These are phyloP conservation scores for Fregetta grallaria DNA, from an alignment of 2,113 vertebrate species.

Conservation along the genomic window DNA sequence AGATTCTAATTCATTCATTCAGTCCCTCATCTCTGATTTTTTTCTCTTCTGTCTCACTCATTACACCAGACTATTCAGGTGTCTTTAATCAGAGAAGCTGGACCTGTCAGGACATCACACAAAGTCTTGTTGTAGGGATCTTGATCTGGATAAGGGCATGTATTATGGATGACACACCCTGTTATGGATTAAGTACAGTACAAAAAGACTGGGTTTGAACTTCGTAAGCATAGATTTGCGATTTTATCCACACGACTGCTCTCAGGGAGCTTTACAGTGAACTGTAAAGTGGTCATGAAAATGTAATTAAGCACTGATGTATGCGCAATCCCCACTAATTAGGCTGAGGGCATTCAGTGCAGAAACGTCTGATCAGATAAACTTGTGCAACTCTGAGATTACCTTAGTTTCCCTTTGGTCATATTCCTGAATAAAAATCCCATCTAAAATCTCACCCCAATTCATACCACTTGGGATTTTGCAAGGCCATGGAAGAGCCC, in stretches of 20 bases:
- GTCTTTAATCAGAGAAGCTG: not conserved
- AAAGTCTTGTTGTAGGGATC: not conserved
- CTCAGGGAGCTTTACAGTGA: not conserved
- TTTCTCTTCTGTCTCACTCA: not conserved
- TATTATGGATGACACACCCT: not conserved
- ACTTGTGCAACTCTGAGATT: not conserved
- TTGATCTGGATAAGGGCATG: not conserved
- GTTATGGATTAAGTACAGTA: not conserved
- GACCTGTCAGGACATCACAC: not conserved
- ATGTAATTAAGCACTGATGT: not conserved
- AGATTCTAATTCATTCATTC: not conserved
- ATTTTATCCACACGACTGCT: not conserved
- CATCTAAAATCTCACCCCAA: not conserved
- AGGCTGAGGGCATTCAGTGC: not conserved
- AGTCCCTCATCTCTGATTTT: not conserved
- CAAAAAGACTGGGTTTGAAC: not conserved
- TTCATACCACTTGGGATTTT: not conserved
- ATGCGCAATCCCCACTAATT: not conserved
- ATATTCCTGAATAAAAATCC: not conserved
- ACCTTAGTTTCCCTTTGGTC: not conserved
- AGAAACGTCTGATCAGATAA: not conserved
- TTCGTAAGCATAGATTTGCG: not conserved
- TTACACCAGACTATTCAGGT: not conserved
- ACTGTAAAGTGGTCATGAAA: not conserved
- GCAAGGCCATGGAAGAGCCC: not conserved